phyloP scores from a whole-genome alignment of 2,113 vertebrate species.

The Symphodus melops region DNA sequence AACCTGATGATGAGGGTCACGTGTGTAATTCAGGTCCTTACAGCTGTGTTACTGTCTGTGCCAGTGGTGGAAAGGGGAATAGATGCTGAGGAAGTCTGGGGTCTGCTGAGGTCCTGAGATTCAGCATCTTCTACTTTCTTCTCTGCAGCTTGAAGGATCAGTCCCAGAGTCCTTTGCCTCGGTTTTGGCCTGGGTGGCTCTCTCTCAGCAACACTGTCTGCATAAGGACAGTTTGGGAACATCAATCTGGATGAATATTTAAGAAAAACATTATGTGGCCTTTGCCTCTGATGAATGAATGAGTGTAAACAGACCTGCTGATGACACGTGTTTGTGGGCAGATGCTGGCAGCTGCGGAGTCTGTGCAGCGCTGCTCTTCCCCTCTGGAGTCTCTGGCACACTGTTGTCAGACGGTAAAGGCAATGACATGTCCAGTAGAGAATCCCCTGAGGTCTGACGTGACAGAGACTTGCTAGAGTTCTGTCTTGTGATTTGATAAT shows the following conservation, averaged over 20 bases:
- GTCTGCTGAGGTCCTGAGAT: slow-evolving; percentile 54
- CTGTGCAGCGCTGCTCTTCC: slow-evolving; percentile 35
- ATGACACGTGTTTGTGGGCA: slow-evolving; percentile 51
- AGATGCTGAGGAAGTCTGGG: slow-evolving; percentile 64
- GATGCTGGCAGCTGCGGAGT: slow-evolving; percentile 66
- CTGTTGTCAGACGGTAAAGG: slow-evolving; percentile 53
- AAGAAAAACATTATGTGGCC: background rate
- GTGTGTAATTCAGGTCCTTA: slow-evolving; percentile 40
- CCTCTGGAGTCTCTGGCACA: slow-evolving; percentile 35
- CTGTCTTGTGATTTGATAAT: slow-evolving; percentile 20
- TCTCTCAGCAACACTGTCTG: slow-evolving; percentile 64
- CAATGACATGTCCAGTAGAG: slow-evolving; percentile 52
- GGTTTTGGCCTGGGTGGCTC: slow-evolving; percentile 83
- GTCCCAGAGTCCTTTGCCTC: slow-evolving; percentile 77
- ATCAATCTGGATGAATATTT: background rate
- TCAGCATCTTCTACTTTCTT: slow-evolving; percentile 54
- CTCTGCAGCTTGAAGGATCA: slow-evolving; percentile 59
- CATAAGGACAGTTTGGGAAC: slow-evolving; percentile 16
- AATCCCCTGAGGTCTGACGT: slow-evolving; percentile 57
- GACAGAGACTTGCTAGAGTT: slow-evolving; percentile 54
- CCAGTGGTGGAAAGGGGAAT: slow-evolving; percentile 59
- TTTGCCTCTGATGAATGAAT: background rate
- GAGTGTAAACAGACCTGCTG: slow-evolving; percentile 76
- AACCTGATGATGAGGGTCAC: background rate
- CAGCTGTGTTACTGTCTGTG: slow-evolving; percentile 42